These are phyloP conservation scores for Lepus oiostolus DNA, from an alignment of 2,797 vertebrate species.

Conservation along the genomic window DNA sequence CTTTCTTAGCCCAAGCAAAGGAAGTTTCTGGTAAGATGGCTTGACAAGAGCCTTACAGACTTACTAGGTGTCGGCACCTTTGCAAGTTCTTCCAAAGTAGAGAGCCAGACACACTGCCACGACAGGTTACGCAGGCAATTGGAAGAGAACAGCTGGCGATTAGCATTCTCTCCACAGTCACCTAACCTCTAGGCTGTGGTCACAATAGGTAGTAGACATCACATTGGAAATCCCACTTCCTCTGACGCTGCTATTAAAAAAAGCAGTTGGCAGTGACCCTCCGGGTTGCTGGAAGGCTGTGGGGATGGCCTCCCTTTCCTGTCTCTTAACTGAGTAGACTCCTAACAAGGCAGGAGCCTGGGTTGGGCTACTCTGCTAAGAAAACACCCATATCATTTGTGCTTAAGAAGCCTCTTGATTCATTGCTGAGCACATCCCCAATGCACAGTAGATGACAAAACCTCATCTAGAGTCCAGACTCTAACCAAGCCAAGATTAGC, in stretches of 20 bases:
- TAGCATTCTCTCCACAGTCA: neutral
- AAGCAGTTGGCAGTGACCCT: neutral
- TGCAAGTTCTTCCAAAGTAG: neutral
- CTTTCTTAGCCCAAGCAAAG: neutral
- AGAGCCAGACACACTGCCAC: neutral
- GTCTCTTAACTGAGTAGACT: neutral
- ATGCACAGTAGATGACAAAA: neutral
- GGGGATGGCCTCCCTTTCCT: neutral
- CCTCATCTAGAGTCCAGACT: neutral
- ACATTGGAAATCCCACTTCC: neutral
- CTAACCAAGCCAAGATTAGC: neutral
- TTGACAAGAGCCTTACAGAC: neutral
- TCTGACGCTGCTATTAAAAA: neutral
- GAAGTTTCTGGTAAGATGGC: neutral
- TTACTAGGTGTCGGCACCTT: neutral
- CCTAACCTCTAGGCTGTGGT: neutral
- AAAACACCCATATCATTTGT: neutral
- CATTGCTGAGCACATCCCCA: neutral
- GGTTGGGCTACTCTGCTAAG: neutral
- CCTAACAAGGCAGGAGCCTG: neutral
- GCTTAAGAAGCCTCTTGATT: neutral
- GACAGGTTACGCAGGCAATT: neutral
- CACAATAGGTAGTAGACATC: neutral
- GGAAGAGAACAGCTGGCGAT: neutral
- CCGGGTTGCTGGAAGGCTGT: neutral